Base-by-base conservation (phyloP, 2,888 invertebrate genomes). In the Pecten maximus region DNA sequence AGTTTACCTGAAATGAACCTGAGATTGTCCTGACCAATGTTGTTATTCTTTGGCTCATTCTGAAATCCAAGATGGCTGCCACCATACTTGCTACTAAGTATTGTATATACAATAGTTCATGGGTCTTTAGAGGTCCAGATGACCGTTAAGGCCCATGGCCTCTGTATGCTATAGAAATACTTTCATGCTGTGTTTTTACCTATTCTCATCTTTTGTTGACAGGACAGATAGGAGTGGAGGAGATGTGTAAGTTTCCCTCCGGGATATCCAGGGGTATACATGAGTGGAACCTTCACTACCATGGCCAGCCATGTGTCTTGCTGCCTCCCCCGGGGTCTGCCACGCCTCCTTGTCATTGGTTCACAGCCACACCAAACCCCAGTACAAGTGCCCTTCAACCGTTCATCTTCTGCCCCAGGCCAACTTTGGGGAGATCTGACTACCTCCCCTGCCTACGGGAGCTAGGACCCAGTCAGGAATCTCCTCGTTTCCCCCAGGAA, bases 311-410 rank as follows among this genome's bases (percentile, higher is more conserved):
- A 97, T 88, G 94, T 98, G 0, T 98, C 98, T 3, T 98, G 19
- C 95, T 98, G 88, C 40, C 96, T 40, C 95, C 95, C 40, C 92
- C 96, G 4, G 97, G 97, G 87, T 97, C 97, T 16, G 91, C 90
- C 39, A 90, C 92, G 40, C 94, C 94, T 48, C 91, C 92, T 94
- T 98, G 98, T 88, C 98, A 98, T 96, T 98, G 98, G 98, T 98
- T 98, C 95, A 98, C 98, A 0, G 98, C 97, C 0, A 98, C 98
- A 0, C 98, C 98, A 0, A 98, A 98, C 96, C 98, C 98, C 0
- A 97, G 97, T 89, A 97, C 97, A 93, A 98, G 98, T 0, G 98
- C 98, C 50, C 98, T 98, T 97, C 98, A 98, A 96, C 98, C 98
- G 6, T 98, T 98, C 92, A 94, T 97, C 39, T 97, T 97, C 93